phyloP scores from a whole-genome alignment of 1,140 invertebrate genomes.

The Charaxes varanes region DNA sequence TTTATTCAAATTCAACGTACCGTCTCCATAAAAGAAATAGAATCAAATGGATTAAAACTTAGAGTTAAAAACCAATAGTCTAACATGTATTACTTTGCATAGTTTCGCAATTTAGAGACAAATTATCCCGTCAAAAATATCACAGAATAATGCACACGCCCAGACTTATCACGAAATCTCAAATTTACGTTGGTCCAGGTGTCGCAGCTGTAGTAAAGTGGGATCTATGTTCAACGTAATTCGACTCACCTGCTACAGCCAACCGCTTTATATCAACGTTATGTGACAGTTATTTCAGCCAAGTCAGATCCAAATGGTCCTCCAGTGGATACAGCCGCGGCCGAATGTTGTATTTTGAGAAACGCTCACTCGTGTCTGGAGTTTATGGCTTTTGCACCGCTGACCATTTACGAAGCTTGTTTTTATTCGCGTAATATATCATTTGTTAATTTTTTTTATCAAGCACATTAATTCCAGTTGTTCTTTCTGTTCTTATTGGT shows the following conservation, averaged over 20 bases:
- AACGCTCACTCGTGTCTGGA: constrained; percentile 4
- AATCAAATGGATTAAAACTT: too few relatives aligned
- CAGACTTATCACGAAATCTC: constrained; percentile 10
- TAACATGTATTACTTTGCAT: too few relatives aligned
- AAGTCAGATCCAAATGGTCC: constrained; percentile 36
- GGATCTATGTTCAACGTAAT: constrained; percentile 29
- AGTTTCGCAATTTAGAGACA: too few relatives aligned
- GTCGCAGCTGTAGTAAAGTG: constrained; percentile 27
- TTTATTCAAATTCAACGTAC: too few relatives aligned
- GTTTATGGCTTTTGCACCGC: constrained; percentile 4
- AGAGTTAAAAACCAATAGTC: too few relatives aligned
- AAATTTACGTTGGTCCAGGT: constrained; percentile 18
- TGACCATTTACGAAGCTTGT: too few relatives aligned
- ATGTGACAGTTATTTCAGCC: constrained; percentile 58
- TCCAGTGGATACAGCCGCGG: constrained; percentile 47
- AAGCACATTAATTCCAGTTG: too few relatives aligned
- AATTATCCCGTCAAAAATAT: too few relatives aligned
- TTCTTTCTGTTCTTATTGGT: too few relatives aligned
- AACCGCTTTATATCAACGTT: constrained; percentile 50
- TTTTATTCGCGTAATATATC: too few relatives aligned
- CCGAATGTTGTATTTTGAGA: constrained; percentile 40
- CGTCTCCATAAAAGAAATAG: too few relatives aligned
- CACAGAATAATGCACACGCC: constrained; percentile 13
- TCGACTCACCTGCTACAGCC: constrained; percentile 33
- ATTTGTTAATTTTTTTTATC: too few relatives aligned